Evolutionary conservation across 2,888 invertebrate genomes (phyloP).

Genomic region (Crematogaster levior): DNA sequence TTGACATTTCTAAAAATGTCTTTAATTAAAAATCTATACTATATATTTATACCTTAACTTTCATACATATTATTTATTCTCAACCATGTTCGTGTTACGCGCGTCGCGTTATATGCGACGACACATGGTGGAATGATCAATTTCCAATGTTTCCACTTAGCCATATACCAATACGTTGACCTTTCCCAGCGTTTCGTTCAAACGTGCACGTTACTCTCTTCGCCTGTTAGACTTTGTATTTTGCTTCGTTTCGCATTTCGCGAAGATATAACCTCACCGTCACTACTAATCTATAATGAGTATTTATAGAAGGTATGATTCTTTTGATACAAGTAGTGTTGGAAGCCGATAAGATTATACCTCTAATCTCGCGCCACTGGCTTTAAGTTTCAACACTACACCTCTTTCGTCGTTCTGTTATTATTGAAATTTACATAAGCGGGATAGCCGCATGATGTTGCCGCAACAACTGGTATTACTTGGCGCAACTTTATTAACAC

Average conservation of each 20-base stretch:
- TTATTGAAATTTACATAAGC: slow-evolving; percentile 48
- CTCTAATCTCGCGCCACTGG: slow-evolving; percentile 26
- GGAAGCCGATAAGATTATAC: slow-evolving; percentile 33
- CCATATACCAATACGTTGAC: background rate
- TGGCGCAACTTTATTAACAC: slow-evolving; percentile 43
- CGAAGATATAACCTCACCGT: slow-evolving; percentile 54
- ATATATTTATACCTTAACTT: background rate
- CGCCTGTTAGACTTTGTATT: background rate
- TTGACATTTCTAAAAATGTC: too few species aligned
- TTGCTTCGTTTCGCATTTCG: slow-evolving; percentile 28
- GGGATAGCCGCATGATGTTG: slow-evolving; percentile 30
- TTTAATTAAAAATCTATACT: too few species aligned
- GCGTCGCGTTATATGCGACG: background rate
- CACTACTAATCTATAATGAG: slow-evolving; percentile 56
- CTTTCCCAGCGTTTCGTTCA: slow-evolving; percentile 5
- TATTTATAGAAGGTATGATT: slow-evolving; percentile 34
- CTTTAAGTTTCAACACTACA: slow-evolving; percentile 18
- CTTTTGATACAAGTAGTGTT: background rate
- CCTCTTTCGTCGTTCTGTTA: slow-evolving; percentile 23
- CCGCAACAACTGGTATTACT: slow-evolving; percentile 49
- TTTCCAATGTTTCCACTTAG: slow-evolving; percentile 21
- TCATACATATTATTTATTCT: slow-evolving; percentile 3
- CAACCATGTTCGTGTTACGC: background rate
- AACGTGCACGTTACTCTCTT: background rate
- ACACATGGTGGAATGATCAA: background rate